A percentile compares a stretch with the other conserved stretches of the same genome.
Conservation (phyloP, 2,113 vertebrate species). For the Centrocercus urophasianus region DNA sequence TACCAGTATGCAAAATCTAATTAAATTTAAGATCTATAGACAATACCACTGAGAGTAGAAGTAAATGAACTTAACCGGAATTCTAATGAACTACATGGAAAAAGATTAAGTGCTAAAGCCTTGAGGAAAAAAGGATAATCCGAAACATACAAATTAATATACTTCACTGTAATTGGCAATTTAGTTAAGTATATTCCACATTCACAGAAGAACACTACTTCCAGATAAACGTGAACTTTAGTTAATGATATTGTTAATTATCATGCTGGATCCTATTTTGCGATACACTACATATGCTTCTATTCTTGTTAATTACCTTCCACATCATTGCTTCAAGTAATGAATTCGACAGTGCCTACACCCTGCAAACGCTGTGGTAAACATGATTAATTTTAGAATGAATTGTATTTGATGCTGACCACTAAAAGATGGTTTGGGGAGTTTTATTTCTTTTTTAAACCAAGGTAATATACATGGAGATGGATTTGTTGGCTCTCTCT, state of each 20-base stretch:
- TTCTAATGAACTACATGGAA: background rate
- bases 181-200: background rate
- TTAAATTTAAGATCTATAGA: background rate
- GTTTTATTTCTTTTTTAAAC: background rate
- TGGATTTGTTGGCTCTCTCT: background rate
- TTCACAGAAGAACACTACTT: background rate
- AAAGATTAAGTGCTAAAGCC: constrained; percentile 1
- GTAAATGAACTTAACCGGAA: background rate
- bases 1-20: background rate
- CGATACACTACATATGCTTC: background rate
- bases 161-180: constrained; percentile 11
- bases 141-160: background rate
- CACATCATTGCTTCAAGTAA: constrained; percentile 8
- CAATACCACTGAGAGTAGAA: background rate
- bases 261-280: background rate
- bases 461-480: background rate
- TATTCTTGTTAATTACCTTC: constrained; percentile 37
- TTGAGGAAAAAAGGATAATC: constrained; percentile 15
- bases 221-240: constrained; percentile 33
- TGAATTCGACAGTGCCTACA: background rate
- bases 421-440: background rate
- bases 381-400: constrained; percentile 25
- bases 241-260: constrained; percentile 39
- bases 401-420: background rate
- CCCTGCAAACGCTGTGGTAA: background rate